Evolutionary conservation across 1,140 invertebrate genomes (phyloP).

Genomic region (Diabrotica virgifera): DNA sequence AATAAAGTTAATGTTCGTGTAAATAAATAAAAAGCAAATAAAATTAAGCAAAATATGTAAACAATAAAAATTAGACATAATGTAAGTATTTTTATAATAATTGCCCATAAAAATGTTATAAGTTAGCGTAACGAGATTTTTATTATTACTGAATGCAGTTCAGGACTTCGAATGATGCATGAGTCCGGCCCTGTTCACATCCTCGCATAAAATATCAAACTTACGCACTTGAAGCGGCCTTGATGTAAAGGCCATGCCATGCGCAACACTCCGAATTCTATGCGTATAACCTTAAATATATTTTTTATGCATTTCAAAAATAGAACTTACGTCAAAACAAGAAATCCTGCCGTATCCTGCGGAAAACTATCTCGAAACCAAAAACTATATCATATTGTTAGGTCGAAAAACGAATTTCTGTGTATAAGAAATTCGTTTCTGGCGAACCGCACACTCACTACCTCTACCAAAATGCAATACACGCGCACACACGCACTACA

Average conservation of each 20-base stretch:
- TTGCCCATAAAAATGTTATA: too few relatives aligned
- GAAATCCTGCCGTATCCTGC: not conserved
- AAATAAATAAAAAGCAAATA: too few relatives aligned
- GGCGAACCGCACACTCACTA: slow-evolving; percentile 19
- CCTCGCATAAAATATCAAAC: not conserved
- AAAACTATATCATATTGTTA: not conserved
- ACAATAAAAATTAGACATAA: too few relatives aligned
- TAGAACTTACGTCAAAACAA: not conserved
- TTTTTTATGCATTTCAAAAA: not conserved
- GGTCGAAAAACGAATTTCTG: not conserved
- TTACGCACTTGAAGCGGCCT: slow-evolving; percentile 16
- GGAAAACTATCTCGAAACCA: too few relatives aligned
- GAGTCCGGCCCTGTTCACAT: not conserved
- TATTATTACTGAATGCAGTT: too few relatives aligned
- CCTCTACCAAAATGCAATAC: slow-evolving; percentile 27
- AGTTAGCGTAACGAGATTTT: too few relatives aligned
- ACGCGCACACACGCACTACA: slow-evolving; percentile 20
- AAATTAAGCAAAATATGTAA: too few relatives aligned
- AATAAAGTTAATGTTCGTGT: too few relatives aligned
- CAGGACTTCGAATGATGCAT: not conserved
- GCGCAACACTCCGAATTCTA: slow-evolving; percentile 3
- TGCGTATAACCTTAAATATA: not conserved
- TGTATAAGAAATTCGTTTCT: not conserved
- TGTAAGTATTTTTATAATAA: too few relatives aligned
- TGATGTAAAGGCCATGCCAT: slow-evolving; percentile 23